These are phyloP conservation scores for Calliopum simillimum DNA, from an alignment of 2,888 invertebrate genomes.

Conservation along the genomic window DNA sequence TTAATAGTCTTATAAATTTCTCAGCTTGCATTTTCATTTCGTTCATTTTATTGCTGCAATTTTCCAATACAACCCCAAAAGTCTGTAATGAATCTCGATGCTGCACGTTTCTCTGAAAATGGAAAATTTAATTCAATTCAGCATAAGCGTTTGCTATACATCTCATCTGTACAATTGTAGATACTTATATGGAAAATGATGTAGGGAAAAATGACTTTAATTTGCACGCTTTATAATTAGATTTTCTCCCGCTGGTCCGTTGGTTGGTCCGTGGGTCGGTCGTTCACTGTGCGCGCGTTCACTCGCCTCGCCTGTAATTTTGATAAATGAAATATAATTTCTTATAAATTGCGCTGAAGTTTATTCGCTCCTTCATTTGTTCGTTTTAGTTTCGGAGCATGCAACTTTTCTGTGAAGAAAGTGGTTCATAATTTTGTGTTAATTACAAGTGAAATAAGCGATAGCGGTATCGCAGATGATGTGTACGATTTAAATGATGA, in stretches of 20 bases:
- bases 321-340: constrained; percentile 5
- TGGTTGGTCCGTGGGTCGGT: no score
- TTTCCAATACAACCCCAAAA: not conserved
- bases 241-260: not conserved
- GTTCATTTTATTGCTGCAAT: not conserved
- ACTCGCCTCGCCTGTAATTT: not conserved
- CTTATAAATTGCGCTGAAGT: constrained; percentile 1
- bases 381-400: not conserved
- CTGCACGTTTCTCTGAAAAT: not conserved
- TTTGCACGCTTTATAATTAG: constrained; percentile 23
- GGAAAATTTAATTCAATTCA: constrained; percentile 9
- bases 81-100: not conserved
- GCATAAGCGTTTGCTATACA: not conserved
- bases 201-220: constrained; percentile 5
- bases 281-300: not conserved
- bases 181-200: no score
- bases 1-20: no score
- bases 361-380: not conserved
- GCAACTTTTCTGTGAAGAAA: constrained; percentile 4
- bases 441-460: not conserved
- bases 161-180: no score
- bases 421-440: constrained; percentile 7
- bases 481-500: not conserved
- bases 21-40: no score
- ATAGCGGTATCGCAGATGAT: not conserved